phyloP scores from a whole-genome alignment of 2,888 invertebrate genomes.

The Theretra japonica region DNA sequence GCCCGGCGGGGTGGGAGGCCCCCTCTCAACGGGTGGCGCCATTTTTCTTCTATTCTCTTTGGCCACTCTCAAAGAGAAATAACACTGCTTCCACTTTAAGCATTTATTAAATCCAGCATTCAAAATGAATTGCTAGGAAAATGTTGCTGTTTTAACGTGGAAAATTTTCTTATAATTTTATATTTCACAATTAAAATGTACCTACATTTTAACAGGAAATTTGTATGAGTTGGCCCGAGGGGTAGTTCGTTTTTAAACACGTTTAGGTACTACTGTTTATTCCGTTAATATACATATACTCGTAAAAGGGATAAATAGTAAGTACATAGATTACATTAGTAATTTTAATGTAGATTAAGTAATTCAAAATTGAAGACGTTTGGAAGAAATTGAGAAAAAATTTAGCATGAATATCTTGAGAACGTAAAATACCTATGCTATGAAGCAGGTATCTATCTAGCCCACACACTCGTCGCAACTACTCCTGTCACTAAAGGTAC shows the following conservation, averaged over 20 bases:
- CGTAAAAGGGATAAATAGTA: background rate
- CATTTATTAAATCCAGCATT: slow-evolving; percentile 82
- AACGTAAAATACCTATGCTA: too few relatives aligned
- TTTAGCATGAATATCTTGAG: too few relatives aligned
- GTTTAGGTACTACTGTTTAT: background rate
- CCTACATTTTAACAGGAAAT: slow-evolving; percentile 24
- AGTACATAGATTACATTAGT: too few relatives aligned
- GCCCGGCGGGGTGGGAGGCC: slow-evolving; percentile 49
- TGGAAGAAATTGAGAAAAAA: too few relatives aligned
- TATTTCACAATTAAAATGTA: slow-evolving; percentile 44
- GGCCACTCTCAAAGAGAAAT: slow-evolving; percentile 77
- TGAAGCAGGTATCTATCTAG: too few relatives aligned
- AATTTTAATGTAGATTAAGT: too few relatives aligned
- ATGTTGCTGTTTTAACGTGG: slow-evolving; percentile 58
- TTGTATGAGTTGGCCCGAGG: slow-evolving; percentile 2
- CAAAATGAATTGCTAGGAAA: slow-evolving; percentile 73
- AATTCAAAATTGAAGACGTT: too few relatives aligned
- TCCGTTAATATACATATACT: background rate
- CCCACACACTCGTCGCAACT: too few relatives aligned
- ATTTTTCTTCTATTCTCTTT: slow-evolving; percentile 81
- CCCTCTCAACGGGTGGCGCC: slow-evolving; percentile 40
- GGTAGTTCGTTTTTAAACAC: background rate
- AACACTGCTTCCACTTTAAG: slow-evolving; percentile 72
- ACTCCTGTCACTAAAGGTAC: too few relatives aligned
- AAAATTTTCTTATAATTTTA: slow-evolving; percentile 43